Evolutionary conservation across 1,140 invertebrate species (phyloP).

Genomic region (Euwallacea fornicatus): DNA sequence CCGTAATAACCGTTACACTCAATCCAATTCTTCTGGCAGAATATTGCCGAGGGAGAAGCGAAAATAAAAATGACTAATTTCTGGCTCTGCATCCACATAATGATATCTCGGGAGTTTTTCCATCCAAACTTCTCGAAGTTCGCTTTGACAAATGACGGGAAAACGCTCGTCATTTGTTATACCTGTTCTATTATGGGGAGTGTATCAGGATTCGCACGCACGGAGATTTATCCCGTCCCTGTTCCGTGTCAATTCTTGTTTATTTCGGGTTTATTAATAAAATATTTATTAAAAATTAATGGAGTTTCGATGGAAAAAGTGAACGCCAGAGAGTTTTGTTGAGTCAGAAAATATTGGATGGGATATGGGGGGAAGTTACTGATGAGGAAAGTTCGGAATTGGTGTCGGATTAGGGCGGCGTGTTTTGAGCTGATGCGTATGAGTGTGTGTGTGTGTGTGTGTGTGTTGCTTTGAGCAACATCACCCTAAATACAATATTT

Average conservation of each 20-base stretch:
- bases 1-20: conserved; percentile 9
- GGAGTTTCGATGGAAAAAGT: conserved; percentile 3
- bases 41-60: conserved; percentile 13
- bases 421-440: no score
- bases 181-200: conserved; percentile 16
- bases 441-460: no score
- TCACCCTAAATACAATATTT: no score
- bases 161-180: conserved; percentile 25
- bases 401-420: no score
- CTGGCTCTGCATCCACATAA: conserved; percentile 24
- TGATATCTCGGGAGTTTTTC: conserved; percentile 25
- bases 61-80: conserved; percentile 33
- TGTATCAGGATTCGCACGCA: conserved; percentile 26
- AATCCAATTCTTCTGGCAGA: conserved; percentile 13
- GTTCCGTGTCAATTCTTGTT: conserved; percentile 11
- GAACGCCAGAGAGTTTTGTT: not conserved
- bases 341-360: not conserved
- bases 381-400: no score
- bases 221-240: conserved; percentile 18
- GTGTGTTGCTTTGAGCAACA: no score
- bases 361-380: not conserved
- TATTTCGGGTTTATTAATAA: conserved; percentile 13
- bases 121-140: conserved; percentile 25
- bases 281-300: conserved; percentile 2
- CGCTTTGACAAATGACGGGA: conserved; percentile 28